phyloP scores from a whole-genome alignment of 2,888 invertebrate genomes.

The Cotesia congregata region DNA sequence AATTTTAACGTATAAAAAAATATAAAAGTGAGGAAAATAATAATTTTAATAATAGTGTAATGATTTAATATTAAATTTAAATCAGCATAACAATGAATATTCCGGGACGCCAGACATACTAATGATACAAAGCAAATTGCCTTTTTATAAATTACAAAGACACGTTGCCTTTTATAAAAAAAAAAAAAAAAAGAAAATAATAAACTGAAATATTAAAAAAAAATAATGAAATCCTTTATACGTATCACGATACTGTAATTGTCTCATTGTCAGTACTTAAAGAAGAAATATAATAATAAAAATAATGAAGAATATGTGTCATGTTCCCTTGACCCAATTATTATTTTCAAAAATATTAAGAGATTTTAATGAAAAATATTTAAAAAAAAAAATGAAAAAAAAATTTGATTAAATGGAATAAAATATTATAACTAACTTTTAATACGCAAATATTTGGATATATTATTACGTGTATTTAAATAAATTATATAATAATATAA shows the following conservation, averaged over 20 bases:
- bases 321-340: constrained; percentile 21
- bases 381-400: constrained; percentile 1
- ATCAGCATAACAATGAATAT: constrained; percentile 43
- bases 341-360: constrained; percentile 11
- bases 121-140: constrained; percentile 70
- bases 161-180: constrained; percentile 68
- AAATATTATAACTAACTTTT: constrained; percentile 7
- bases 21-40: constrained; percentile 25
- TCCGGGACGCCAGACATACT: constrained; percentile 66
- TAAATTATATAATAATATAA: constrained; percentile 12
- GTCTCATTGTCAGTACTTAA: constrained; percentile 36
- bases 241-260: constrained; percentile 23
- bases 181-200: constrained; percentile 54
- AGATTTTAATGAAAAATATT: not conserved
- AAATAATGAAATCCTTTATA: constrained; percentile 23
- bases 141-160: constrained; percentile 67
- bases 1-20: constrained; percentile 38
- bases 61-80: constrained; percentile 25
- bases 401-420: not conserved
- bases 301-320: not conserved
- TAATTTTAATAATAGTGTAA: constrained; percentile 40
- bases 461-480: not conserved
- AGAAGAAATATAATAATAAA: not conserved
- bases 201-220: constrained; percentile 40
- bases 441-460: not conserved